These are phyloP conservation scores for Megaceryle torquata DNA, from an alignment of 2,113 vertebrate species.

Conservation along the genomic window DNA sequence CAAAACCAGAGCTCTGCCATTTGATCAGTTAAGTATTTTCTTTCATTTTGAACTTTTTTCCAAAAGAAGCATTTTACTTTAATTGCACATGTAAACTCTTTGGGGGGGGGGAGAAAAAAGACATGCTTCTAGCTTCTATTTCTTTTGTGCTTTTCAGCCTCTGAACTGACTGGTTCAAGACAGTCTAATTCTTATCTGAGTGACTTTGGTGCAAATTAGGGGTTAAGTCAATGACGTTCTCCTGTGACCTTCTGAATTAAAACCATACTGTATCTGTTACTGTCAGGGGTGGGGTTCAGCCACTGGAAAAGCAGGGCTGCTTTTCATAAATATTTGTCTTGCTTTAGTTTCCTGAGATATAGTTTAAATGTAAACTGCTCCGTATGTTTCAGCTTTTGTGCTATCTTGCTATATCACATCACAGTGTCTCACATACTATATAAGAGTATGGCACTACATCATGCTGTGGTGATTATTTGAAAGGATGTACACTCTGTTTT, in stretches of 20 bases:
- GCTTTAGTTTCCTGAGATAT: slow-evolving; percentile 46
- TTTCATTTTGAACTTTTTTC: not conserved
- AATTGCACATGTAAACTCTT: not conserved
- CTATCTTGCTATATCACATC: slow-evolving; percentile 18
- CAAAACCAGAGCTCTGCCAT: not conserved
- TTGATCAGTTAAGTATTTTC: not conserved
- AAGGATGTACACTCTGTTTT: slow-evolving; percentile 62
- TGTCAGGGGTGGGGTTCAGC: not conserved
- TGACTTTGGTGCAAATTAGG: not conserved
- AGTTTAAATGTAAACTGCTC: slow-evolving; percentile 6
- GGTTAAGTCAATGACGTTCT: slow-evolving; percentile 12
- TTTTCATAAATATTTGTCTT: slow-evolving; percentile 52
- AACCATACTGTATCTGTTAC: not conserved
- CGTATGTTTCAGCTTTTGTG: not conserved
- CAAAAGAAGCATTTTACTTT: not conserved
- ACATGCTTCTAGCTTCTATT: not conserved
- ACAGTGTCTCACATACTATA: slow-evolving; percentile 18
- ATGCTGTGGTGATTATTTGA: slow-evolving; percentile 54
- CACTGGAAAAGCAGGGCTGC: not conserved
- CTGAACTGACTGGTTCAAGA: not conserved
- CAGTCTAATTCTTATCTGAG: not conserved
- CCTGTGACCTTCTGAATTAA: not conserved
- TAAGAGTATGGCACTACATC: not conserved
- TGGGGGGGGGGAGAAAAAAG: not conserved
- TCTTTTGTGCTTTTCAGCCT: not conserved